These are phyloP conservation scores for Tethya wilhelma DNA, from an alignment of 37 sponge, comb jelly and placozoan genomes.

Conservation along the genomic window DNA sequence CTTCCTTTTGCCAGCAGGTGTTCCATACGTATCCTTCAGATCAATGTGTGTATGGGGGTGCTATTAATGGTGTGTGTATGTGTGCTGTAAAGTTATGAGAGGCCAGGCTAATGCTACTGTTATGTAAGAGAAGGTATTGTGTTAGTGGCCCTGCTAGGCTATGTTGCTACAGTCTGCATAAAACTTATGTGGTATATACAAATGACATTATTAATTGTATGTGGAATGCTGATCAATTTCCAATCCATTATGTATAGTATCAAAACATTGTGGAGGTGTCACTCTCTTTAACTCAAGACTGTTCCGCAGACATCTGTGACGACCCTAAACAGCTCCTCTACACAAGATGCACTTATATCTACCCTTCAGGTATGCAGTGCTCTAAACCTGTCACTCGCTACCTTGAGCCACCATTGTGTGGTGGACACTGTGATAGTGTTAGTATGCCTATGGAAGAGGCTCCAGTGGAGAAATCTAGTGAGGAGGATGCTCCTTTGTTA, in stretches of 20 bases:
- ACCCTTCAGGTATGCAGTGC: slow-evolving; percentile 47
- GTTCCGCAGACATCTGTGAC: slow-evolving; percentile 54
- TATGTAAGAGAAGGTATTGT: too few relatives aligned
- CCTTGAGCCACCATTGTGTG: slow-evolving; percentile 57
- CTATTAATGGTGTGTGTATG: not conserved
- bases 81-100: not conserved
- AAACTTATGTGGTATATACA: too few relatives aligned
- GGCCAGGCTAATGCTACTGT: too few relatives aligned
- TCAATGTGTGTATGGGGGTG: not conserved
- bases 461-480: not conserved
- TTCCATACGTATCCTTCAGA: slow-evolving; percentile 54
- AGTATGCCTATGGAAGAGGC: not conserved
- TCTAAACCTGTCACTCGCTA: slow-evolving; percentile 59
- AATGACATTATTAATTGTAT: too few relatives aligned
- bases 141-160: too few relatives aligned
- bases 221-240: too few relatives aligned
- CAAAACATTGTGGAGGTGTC: not conserved
- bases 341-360: slow-evolving; percentile 45
- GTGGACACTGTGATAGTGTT: slow-evolving; percentile 51
- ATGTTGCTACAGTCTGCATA: too few relatives aligned
- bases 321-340: slow-evolving; percentile 65
- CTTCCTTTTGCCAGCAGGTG: slow-evolving; percentile 45
- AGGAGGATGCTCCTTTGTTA: too few relatives aligned
- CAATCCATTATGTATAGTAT: not conserved
- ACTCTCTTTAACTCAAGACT: not conserved